These are phyloP conservation scores for Mormyrops boulengeri DNA, from an alignment of 2,797 vertebrate genomes.

Conservation along the genomic window DNA sequence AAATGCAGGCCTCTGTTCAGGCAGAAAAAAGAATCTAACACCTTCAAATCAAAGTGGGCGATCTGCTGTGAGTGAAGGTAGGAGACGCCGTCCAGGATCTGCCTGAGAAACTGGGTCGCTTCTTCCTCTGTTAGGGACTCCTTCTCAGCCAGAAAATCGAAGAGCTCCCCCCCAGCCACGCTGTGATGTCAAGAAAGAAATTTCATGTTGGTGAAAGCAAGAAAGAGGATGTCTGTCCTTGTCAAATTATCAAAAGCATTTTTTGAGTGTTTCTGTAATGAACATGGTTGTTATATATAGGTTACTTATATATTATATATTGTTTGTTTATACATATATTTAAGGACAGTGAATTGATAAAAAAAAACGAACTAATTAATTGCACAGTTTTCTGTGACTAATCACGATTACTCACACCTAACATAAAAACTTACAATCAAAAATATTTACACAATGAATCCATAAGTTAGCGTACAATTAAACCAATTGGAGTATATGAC, in stretches of 20 bases:
- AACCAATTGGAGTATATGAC: background rate
- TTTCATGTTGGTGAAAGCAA: background rate
- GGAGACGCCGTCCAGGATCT: slow-evolving; percentile 91
- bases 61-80: slow-evolving; percentile 92
- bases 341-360: background rate
- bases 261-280: background rate
- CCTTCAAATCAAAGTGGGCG: slow-evolving; percentile 98
- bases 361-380: background rate
- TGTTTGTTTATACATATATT: background rate
- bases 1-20: background rate
- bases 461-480: background rate
- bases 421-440: background rate
- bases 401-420: background rate
- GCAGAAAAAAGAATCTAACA: slow-evolving; percentile 35
- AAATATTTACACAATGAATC: background rate
- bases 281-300: background rate
- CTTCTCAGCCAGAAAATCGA: slow-evolving; percentile 97
- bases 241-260: background rate
- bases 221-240: background rate
- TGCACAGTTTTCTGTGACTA: background rate
- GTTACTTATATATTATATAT: background rate
- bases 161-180: slow-evolving; percentile 93
- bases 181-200: slow-evolving; percentile 52
- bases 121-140: slow-evolving; percentile 95
- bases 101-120: slow-evolving; percentile 95